Base-by-base conservation (phyloP, 2,113 vertebrate species). In the Phyllostomus discolor region DNA sequence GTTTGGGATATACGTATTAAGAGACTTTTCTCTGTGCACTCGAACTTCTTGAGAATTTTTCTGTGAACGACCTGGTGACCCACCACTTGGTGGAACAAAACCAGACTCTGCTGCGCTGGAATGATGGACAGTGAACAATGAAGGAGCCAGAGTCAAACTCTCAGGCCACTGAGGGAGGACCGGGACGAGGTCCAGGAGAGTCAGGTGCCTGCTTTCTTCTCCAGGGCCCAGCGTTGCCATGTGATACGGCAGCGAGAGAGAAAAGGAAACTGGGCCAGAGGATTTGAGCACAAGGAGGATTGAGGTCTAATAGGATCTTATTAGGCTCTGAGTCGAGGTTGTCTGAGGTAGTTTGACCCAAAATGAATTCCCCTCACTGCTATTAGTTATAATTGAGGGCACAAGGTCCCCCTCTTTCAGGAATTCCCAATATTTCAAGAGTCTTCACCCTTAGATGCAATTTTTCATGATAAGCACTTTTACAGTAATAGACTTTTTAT, bases 381-480 rank as follows among this genome's bases (percentile, higher is more conserved):
- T 96, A 2, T 96, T 97, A 94, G 91, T 94, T 84, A 57, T 93
- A 95, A 96, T 88, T 96, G 83, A 97, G 96, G 86, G 82, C 86
- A 93, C n/a, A 75, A 28, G 20, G 59, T 70, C 92, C 24, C 7
- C 41, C 22, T 92, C 19, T 70, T 92, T 94, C 75, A 86, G n/a
- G 43, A 94, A 48, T 96, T 93, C 64, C 69, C 57, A 95, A 5
- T 93, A 95, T 96, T 91, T 94, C 94, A 96, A 86, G 80, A 88
- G 66, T 89, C 70, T 80, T 93, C 46, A 93, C 59, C 64, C 54
- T 88, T 57, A 84, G 86, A 59, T 92, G 83, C 75, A 94, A 91
- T 97, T 97, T 90, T 80, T 59, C 35, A 48, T 91, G 82, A 73
- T 93, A 96, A 94, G 9, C 80, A 92, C 89, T 95, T 94, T 94